These are phyloP conservation scores for Stenodema calcarata DNA, from an alignment of 2,888 invertebrate genomes.

Conservation along the genomic window DNA sequence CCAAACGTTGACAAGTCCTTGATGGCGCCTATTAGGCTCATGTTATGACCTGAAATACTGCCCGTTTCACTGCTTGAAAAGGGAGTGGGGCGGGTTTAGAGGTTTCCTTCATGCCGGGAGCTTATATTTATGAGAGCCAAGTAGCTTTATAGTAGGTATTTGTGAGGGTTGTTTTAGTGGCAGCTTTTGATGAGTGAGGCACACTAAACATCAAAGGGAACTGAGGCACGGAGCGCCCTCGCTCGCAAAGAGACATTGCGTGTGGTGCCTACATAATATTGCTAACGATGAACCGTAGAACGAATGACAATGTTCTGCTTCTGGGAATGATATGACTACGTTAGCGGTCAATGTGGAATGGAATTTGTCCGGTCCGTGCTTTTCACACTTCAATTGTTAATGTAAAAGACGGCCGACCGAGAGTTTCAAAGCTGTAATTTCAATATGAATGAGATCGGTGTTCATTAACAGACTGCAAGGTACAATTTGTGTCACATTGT, in stretches of 20 bases:
- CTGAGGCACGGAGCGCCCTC: background rate
- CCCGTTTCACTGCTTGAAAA: background rate
- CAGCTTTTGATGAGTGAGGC: background rate
- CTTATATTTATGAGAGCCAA: background rate
- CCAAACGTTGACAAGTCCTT: background rate
- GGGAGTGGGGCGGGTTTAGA: background rate
- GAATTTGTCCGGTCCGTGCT: no score
- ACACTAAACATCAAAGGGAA: background rate
- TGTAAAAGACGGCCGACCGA: no score
- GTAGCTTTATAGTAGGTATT: conserved; percentile 2
- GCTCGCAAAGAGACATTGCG: background rate
- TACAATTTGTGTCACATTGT: no score
- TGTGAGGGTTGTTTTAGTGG: background rate
- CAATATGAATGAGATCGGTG: no score
- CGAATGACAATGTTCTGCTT: background rate
- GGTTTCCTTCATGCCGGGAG: background rate
- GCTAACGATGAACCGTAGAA: background rate
- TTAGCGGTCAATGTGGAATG: no score
- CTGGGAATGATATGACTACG: background rate
- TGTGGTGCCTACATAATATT: background rate
- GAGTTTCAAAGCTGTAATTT: no score
- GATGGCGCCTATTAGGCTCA: background rate
- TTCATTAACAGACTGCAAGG: no score
- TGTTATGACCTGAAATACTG: background rate
- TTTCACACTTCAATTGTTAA: no score